Percentiles rank a stretch among this genome's conserved stretches.
These are phyloP conservation scores for Drosophila kurseongensis DNA, from an alignment of 1,140 invertebrate species.

Conservation along the genomic window DNA sequence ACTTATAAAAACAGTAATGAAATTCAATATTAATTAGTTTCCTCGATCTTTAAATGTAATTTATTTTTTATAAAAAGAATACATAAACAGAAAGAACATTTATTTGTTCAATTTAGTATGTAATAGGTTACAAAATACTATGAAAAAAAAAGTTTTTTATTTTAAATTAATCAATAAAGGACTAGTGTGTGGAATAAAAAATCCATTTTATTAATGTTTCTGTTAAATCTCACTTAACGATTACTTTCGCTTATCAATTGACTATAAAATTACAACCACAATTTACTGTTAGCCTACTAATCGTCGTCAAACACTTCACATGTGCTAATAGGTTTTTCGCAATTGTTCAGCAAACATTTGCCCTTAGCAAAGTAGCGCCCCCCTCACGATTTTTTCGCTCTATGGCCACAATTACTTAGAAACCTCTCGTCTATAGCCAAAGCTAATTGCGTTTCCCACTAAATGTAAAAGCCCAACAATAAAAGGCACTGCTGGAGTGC, in stretches of 20 bases:
- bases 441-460: conserved; percentile 58
- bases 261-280: background rate
- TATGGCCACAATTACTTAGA: conserved; percentile 32
- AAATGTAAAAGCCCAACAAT: conserved; percentile 50
- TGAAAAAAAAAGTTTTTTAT: no score
- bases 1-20: no score
- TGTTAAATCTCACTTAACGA: background rate
- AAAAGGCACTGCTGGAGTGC: conserved; percentile 10
- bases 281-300: background rate
- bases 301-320: conserved; percentile 5
- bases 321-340: conserved; percentile 33
- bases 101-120: no score
- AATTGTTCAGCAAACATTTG: conserved; percentile 32
- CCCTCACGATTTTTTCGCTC: conserved; percentile 7
- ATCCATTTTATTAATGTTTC: no score
- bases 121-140: no score
- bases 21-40: no score
- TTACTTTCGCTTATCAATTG: background rate
- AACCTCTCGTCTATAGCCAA: conserved; percentile 28
- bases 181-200: no score
- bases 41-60: no score
- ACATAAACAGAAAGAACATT: no score
- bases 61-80: no score
- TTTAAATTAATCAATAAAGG: no score
- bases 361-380: conserved; percentile 7